Base-by-base conservation (phyloP, 2,888 invertebrate species). In the Nasonovia ribisnigri region DNA sequence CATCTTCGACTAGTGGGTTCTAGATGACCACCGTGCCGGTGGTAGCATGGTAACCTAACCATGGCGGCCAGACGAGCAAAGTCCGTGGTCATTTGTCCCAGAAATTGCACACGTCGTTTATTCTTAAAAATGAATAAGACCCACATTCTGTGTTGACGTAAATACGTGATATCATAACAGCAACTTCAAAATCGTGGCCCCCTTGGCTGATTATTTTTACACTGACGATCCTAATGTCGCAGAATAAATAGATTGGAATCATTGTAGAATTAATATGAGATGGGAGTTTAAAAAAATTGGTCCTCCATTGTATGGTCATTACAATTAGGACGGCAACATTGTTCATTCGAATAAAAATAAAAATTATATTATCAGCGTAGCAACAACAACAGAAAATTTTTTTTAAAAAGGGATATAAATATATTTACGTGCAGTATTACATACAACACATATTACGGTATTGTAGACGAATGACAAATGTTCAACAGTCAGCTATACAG, bases 21-120 rank as follows among this genome's bases (percentile, higher is more conserved):
- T 97, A 97, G 57, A 97, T 96, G 26, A 97, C 96, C 29, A 97
- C 97, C 95, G 97, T 97, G 0, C 97, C 97, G n/a, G n/a, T n/a
- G n/a, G n/a, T n/a, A n/a, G n/a, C n/a, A n/a, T n/a, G n/a, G n/a
- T n/a, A n/a, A n/a, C n/a, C n/a, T n/a, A n/a, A n/a, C n/a, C n/a
- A n/a, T n/a, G n/a, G 96, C 96, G 48, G 97, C 95, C 95, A 97
- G 97, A 95, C 97, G 97, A 43, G 96, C 96, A 95, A 97, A 97
- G 95, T 97, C 97, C 26, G 96, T 96, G 54, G 96, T 96, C 97
- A 97, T 97, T 95, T 97, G 97, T 24, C 97, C 97, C 89, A 97
- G 95, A n/a, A n/a, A n/a, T n/a, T n/a, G n/a, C n/a, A 77, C 36
- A 77, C 8, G 36, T 36, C 8, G 77, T 36, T 77, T 42, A 20